Conservation (phyloP, 2,113 vertebrate genomes). For the Epinephelus lanceolatus region DNA sequence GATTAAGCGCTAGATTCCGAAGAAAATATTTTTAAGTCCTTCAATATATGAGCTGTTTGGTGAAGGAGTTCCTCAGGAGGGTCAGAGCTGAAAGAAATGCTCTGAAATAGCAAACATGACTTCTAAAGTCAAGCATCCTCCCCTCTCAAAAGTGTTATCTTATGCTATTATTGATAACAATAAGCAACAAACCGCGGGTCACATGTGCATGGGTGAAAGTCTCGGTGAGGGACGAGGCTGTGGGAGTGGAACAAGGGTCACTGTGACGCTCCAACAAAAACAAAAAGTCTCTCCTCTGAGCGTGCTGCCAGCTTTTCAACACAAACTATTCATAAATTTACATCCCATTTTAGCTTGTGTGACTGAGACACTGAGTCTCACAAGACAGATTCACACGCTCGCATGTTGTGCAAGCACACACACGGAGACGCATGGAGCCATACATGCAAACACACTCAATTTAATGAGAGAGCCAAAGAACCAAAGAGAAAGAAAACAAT, state of each 20-base stretch:
- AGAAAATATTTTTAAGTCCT: slow-evolving; percentile 23
- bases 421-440: background rate
- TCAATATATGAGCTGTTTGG: background rate
- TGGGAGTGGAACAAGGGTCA: slow-evolving; percentile 34
- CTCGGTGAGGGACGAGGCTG: slow-evolving; percentile 17
- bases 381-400: slow-evolving; percentile 18
- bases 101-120: slow-evolving; percentile 49
- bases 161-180: slow-evolving; percentile 37
- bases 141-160: slow-evolving; percentile 38
- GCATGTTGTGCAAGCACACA: slow-evolving; percentile 41
- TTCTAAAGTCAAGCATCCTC: slow-evolving; percentile 28
- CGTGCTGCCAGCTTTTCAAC: slow-evolving; percentile 55
- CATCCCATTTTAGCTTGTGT: slow-evolving; percentile 65
- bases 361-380: slow-evolving; percentile 50
- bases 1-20: slow-evolving; percentile 14
- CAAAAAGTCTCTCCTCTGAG: slow-evolving; percentile 59
- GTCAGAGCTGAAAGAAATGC: background rate
- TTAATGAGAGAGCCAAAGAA: slow-evolving; percentile 50
- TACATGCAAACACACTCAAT: background rate
- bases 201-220: slow-evolving; percentile 33
- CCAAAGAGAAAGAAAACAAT: slow-evolving; percentile 63
- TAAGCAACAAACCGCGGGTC: slow-evolving; percentile 16
- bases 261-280: slow-evolving; percentile 71
- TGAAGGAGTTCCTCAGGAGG: slow-evolving; percentile 22
- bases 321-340: slow-evolving; percentile 78